Conservation (phyloP, 2,888 invertebrate genomes). For the Drosophila formosana region DNA sequence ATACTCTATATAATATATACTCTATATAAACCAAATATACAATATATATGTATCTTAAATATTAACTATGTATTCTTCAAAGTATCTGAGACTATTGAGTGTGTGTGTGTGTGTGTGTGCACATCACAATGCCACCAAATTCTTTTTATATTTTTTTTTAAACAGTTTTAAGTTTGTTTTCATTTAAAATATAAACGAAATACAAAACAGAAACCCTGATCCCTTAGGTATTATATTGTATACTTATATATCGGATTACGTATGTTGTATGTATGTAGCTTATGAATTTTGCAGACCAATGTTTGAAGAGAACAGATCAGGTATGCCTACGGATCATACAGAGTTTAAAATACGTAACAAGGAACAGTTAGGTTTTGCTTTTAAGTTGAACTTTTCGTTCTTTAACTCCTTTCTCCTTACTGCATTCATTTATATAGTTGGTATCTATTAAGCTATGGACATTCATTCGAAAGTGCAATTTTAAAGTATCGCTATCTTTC, state of each 20-base stretch:
- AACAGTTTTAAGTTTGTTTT: background rate
- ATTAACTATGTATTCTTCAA: constrained; percentile 23
- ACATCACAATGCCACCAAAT: constrained; percentile 14
- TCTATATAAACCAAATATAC: background rate
- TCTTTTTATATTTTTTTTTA: constrained; percentile 4
- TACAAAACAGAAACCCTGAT: background rate
- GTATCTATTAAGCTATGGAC: constrained; percentile 6
- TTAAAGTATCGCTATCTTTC: background rate
- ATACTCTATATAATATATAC: constrained; percentile 18
- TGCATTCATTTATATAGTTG: constrained; percentile 1
- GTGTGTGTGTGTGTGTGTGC: constrained; percentile 14
- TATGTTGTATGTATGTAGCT: constrained; percentile 41
- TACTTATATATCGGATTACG: constrained; percentile 17
- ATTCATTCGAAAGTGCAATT: background rate
- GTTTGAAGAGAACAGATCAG: constrained; percentile 12
- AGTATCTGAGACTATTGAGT: constrained; percentile 25
- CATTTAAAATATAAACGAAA: background rate
- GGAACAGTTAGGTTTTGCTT: constrained; percentile 2
- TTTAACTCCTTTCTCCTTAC: background rate
- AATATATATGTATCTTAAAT: constrained; percentile 19
- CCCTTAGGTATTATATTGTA: constrained; percentile 11
- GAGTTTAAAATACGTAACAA: background rate
- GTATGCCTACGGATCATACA: constrained; percentile 2
- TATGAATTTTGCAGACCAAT: constrained; percentile 25
- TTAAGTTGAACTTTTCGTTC: background rate